Conservation (phyloP, 2,113 vertebrate species). For the Pygoscelis adeliae region DNA sequence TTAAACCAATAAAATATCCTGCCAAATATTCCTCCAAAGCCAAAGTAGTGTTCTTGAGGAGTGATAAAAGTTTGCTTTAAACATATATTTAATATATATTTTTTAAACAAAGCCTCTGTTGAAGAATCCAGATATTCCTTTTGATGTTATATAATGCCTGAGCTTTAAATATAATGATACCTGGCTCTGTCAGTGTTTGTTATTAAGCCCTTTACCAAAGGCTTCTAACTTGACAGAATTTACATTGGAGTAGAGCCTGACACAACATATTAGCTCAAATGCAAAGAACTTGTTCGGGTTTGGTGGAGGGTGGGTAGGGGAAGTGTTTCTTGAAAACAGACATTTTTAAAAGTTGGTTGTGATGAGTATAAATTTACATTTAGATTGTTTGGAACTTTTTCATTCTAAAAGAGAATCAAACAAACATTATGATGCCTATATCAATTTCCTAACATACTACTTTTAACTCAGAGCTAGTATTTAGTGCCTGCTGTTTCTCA, state of each 20-base stretch:
- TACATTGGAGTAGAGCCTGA: not conserved
- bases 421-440: not conserved
- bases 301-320: not conserved
- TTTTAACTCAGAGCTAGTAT: not conserved
- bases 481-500: not conserved
- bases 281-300: not conserved
- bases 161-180: not conserved
- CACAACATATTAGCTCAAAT: not conserved
- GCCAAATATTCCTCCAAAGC: not conserved
- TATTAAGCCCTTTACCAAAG: not conserved
- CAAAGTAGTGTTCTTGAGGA: not conserved
- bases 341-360: not conserved
- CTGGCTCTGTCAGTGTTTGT: not conserved
- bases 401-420: not conserved
- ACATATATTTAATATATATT: not conserved
- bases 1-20: constrained; percentile 21
- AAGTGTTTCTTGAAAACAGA: not conserved
- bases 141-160: not conserved
- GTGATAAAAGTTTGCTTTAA: not conserved
- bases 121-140: not conserved
- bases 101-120: not conserved
- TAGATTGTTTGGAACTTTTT: not conserved
- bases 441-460: not conserved
- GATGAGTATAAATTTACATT: not conserved
- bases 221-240: not conserved